Conservation (phyloP, 2,888 invertebrate species). For the Tetanocera ferruginea region DNA sequence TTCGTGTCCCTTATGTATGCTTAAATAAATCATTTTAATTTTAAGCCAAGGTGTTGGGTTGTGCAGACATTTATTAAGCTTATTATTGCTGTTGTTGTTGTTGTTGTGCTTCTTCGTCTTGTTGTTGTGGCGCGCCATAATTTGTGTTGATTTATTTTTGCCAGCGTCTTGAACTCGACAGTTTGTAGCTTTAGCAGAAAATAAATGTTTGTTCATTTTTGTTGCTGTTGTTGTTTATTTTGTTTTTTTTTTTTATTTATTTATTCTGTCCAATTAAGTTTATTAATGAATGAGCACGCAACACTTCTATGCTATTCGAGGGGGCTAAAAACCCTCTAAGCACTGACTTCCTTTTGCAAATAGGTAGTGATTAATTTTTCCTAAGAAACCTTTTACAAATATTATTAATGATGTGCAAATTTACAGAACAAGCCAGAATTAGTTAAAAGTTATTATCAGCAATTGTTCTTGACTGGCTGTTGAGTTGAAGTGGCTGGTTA, state of each 20-base stretch:
- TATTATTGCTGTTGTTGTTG: conserved; percentile 1
- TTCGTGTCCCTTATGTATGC: conserved; percentile 7
- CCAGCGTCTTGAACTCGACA: conserved; percentile 56
- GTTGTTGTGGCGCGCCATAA: conserved; percentile 35
- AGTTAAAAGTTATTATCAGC: no score
- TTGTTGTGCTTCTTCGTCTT: background rate
- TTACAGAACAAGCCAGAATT: no score
- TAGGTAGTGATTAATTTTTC: no score
- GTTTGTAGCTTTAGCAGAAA: background rate
- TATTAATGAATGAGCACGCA: background rate
- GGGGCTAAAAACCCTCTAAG: no score
- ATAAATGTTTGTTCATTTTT: background rate
- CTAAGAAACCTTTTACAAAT: no score
- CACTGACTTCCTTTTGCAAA: no score
- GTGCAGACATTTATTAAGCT: conserved; percentile 41
- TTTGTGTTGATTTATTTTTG: conserved; percentile 57
- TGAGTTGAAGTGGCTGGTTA: no score
- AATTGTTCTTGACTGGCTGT: no score
- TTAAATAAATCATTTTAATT: conserved; percentile 42
- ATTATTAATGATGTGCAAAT: no score
- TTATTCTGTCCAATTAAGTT: background rate
- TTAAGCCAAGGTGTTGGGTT: conserved; percentile 38
- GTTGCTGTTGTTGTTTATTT: background rate
- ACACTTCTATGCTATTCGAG: no score
- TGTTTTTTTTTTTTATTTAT: background rate